Percentiles rank a stretch among this genome's conserved stretches.
Conservation (phyloP, 1,140 invertebrate genomes). For the Drosophila obscura region DNA sequence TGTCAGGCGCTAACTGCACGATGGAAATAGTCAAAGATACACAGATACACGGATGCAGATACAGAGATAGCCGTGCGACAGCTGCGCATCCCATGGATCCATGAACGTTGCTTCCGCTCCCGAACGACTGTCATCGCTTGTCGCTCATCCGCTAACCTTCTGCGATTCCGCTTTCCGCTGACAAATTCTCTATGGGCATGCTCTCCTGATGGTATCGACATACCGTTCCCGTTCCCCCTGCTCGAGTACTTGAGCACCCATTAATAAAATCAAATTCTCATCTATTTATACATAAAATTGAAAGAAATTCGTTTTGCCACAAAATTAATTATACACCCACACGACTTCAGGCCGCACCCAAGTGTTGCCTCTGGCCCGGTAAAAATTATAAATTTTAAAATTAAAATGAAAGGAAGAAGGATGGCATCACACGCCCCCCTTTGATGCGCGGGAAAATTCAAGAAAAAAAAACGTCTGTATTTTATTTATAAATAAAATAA, state of each 20-base stretch:
- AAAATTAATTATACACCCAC: conserved; percentile 80
- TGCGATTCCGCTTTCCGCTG: conserved; percentile 33
- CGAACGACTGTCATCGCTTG: conserved; percentile 46
- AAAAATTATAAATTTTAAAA: conserved; percentile 68
- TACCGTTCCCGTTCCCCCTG: background rate
- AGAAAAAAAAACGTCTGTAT: conserved; percentile 35
- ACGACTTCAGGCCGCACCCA: conserved; percentile 6
- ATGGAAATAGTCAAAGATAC: conserved; percentile 31
- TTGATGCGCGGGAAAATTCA: conserved; percentile 65
- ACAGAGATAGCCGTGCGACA: conserved; percentile 39
- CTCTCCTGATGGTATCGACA: background rate
- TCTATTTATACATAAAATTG: conserved; percentile 59
- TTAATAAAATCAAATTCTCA: conserved; percentile 51
- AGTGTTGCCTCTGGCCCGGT: conserved; percentile 30
- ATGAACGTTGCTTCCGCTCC: conserved; percentile 44
- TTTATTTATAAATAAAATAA: conserved; percentile 20
- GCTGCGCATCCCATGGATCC: conserved; percentile 41
- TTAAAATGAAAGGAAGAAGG: conserved; percentile 46
- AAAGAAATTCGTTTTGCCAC: conserved; percentile 73
- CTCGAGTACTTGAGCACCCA: conserved; percentile 17
- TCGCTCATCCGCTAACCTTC: conserved; percentile 54
- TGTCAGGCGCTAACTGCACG: conserved; percentile 56
- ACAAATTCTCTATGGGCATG: conserved; percentile 23
- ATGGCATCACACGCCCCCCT: conserved; percentile 37
- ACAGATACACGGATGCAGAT: conserved; percentile 26